Conservation (phyloP, 2,797 vertebrate species). For the Halcyon chelicuti region DNA sequence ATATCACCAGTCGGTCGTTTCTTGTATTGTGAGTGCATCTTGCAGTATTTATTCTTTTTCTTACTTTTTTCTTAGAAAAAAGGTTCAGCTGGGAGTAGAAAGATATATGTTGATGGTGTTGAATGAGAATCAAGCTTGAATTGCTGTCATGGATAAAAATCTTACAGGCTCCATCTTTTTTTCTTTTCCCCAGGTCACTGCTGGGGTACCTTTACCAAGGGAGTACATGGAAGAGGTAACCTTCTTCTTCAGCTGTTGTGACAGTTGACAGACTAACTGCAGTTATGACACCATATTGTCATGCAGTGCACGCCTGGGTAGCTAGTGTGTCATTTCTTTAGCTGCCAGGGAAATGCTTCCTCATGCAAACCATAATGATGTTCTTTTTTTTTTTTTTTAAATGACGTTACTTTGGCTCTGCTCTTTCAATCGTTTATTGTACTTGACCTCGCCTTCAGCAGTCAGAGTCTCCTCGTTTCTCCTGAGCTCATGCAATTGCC, state of each 20-base stretch:
- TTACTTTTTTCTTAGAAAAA: not conserved
- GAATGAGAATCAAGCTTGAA: accelerated
- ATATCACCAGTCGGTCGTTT: not conserved
- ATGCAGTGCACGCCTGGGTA: not conserved
- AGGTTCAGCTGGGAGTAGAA: not conserved
- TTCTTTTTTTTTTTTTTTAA: not conserved
- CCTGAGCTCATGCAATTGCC: not conserved
- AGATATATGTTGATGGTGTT: not conserved
- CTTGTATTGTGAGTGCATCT: not conserved
- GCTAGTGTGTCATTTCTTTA: not conserved
- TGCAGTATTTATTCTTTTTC: not conserved
- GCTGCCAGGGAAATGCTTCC: not conserved
- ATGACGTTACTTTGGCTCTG: not conserved
- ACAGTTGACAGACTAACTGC: not conserved
- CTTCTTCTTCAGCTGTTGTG: not conserved
- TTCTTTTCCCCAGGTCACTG: slow-evolving; percentile 85
- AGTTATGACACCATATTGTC: not conserved
- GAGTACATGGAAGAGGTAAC: slow-evolving; percentile 94
- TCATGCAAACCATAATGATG: not conserved
- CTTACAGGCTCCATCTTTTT: not conserved
- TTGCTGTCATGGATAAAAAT: not conserved
- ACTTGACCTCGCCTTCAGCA: not conserved
- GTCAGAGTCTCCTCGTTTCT: not conserved
- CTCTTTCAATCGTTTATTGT: not conserved
- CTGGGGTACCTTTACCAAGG: slow-evolving; percentile 92